Base-by-base conservation (phyloP, 2,888 invertebrate species). In the Drosophila peninsularis region DNA sequence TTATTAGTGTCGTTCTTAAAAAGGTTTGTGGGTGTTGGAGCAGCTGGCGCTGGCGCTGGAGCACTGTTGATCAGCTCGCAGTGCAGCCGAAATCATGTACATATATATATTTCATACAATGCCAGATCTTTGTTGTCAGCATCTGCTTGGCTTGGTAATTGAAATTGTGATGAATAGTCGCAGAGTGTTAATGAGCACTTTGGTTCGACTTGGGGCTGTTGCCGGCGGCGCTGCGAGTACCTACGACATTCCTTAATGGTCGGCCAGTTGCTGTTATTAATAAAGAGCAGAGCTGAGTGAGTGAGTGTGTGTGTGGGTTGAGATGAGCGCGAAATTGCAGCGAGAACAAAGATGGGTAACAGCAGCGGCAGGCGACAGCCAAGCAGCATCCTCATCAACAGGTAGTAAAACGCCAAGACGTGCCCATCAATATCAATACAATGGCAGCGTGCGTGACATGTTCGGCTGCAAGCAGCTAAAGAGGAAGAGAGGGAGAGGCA, bases 341-440 rank as follows among this genome's bases (percentile, higher is more conserved):
- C 66, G 30, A 37, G 36, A 21, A 49, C 50, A 14, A 14, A 41
- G 32, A 21, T 61, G 61, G 54, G 61, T 54, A 54, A 44, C 9
- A 39, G 24, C 68, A 62, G 62, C 66, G 42, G 13, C 54, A 66
- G 58, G 58, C 42, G 10, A 42, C 41, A 44, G 24, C 45, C 14
- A 4, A 39, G 41, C 11, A 70, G 71, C 73, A 76, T 72, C 73
- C 70, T 68, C 81, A 82, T 80, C 89, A 90, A 89, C 91, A 90
- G 90, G 91, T 90, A 90, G 90, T 90, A 90, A 89, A 89, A 81
- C 74, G 80, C 71, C 80, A 78, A 87, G 90, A 90, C 90, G 90
- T 90, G 90, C 90, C 80, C 89, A 84, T 77, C 77, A 78, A 78
- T 71, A 74, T 62, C 61, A 85, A 81, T 78, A 75, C 83, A 83